Conservation (phyloP, 2,888 invertebrate genomes). For the Xylota segnis region DNA sequence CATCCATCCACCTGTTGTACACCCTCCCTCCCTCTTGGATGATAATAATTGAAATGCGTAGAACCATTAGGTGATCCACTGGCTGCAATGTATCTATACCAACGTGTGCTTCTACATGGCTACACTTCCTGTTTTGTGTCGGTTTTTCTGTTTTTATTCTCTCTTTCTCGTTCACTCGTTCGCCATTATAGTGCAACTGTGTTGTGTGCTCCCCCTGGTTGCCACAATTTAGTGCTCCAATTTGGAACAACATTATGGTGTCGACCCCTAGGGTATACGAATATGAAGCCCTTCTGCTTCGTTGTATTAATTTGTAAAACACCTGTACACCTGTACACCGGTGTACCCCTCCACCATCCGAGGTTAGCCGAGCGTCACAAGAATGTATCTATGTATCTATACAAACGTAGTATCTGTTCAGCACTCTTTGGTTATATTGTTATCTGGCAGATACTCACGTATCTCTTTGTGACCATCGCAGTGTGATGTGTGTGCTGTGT, state of each 20-base stretch:
- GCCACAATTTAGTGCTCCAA: slow-evolving; percentile 61
- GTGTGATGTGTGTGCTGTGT: slow-evolving; percentile 27
- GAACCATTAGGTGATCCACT: slow-evolving; percentile 54
- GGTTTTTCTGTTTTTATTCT: slow-evolving; percentile 6
- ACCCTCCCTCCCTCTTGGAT: slow-evolving; percentile 16
- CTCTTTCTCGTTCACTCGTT: background rate
- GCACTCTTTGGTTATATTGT: slow-evolving; percentile 33
- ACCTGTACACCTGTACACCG: slow-evolving; percentile 47
- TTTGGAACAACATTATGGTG: slow-evolving; percentile 47
- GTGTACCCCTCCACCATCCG: slow-evolving; percentile 11
- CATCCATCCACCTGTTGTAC: slow-evolving; percentile 43
- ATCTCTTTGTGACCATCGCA: slow-evolving; percentile 24
- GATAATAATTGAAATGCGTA: slow-evolving; percentile 58
- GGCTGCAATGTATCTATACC: slow-evolving; percentile 50
- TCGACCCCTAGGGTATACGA: slow-evolving; percentile 67
- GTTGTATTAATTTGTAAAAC: slow-evolving; percentile 66
- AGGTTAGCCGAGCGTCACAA: slow-evolving; percentile 61
- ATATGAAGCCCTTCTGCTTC: slow-evolving; percentile 35
- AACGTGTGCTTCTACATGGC: slow-evolving; percentile 35
- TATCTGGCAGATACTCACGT: slow-evolving; percentile 54
- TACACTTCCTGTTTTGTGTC: slow-evolving; percentile 63
- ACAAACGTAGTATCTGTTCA: too few species aligned
- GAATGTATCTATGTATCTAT: slow-evolving; percentile 67
- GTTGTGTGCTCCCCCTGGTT: slow-evolving; percentile 26
- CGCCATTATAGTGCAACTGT: slow-evolving; percentile 28